Conservation (phyloP, 2,888 invertebrate species). For the Nymphalis polychloros region DNA sequence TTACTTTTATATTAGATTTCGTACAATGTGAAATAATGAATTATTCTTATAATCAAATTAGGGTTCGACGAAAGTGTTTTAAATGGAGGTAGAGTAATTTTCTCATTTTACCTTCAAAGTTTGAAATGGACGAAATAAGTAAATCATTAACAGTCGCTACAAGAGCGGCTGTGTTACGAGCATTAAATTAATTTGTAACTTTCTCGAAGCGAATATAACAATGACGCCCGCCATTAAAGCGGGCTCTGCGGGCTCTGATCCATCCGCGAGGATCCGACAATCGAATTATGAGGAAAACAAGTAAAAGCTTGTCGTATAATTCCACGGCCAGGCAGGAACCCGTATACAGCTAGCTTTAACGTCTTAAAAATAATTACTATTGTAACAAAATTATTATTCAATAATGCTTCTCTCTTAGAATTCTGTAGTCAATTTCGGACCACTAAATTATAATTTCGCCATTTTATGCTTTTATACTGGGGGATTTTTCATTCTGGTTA, state of each 20-base stretch:
- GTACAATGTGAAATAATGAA: not conserved
- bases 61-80: conserved; percentile 34
- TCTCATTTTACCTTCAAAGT: conserved; percentile 47
- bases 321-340: not conserved
- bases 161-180: conserved; percentile 54
- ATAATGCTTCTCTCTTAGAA: too few species aligned
- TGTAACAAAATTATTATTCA: not conserved
- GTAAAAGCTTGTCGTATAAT: conserved; percentile 24
- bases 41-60: conserved; percentile 5
- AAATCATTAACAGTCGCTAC: conserved; percentile 57
- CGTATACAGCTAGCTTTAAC: not conserved
- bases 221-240: conserved; percentile 53
- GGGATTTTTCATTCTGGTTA: too few species aligned
- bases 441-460: too few species aligned
- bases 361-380: not conserved
- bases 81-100: conserved; percentile 46
- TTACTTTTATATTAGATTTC: not conserved
- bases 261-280: conserved; percentile 40
- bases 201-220: conserved; percentile 55
- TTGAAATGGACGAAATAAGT: conserved; percentile 57
- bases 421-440: too few species aligned
- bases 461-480: too few species aligned
- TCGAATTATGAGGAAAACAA: conserved; percentile 46
- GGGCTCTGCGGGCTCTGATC: conserved; percentile 44
- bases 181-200: conserved; percentile 70